Percentiles rank a stretch among this genome's conserved stretches.
phyloP scores from a whole-genome alignment of 2,797 vertebrate genomes.

The Paguma larvata region DNA sequence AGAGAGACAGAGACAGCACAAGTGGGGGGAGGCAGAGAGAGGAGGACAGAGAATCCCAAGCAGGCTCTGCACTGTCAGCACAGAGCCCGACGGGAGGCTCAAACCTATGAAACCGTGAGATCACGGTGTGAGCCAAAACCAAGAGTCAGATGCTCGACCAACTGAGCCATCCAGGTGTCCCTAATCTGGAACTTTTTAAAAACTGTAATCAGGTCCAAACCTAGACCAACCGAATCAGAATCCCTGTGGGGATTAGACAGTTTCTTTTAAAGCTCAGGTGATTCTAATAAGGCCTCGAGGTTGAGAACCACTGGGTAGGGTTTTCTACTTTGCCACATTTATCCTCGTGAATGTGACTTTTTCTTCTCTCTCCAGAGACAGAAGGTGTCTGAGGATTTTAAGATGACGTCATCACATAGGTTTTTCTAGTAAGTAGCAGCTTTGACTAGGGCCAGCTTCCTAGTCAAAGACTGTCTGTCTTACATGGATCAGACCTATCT shows the following conservation, averaged over 20 bases:
- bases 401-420: background rate
- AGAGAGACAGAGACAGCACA: too few species aligned
- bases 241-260: background rate
- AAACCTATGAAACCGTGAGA: too few species aligned
- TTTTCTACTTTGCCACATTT: background rate
- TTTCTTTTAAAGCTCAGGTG: background rate
- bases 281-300: background rate
- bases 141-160: too few species aligned
- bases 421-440: constrained; percentile 2
- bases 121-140: too few species aligned
- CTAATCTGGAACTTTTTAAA: background rate
- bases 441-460: background rate
- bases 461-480: background rate
- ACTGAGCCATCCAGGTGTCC: too few species aligned
- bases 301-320: background rate
- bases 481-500: background rate
- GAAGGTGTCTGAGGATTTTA: background rate
- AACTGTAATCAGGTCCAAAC: background rate
- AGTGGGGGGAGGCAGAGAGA: too few species aligned
- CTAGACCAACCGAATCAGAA: background rate
- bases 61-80: too few species aligned
- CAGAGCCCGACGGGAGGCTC: too few species aligned
- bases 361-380: background rate
- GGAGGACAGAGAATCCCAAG: too few species aligned
- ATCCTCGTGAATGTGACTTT: background rate